Base-by-base conservation (phyloP, 2,113 vertebrate genomes). In the Lampris incognitus region DNA sequence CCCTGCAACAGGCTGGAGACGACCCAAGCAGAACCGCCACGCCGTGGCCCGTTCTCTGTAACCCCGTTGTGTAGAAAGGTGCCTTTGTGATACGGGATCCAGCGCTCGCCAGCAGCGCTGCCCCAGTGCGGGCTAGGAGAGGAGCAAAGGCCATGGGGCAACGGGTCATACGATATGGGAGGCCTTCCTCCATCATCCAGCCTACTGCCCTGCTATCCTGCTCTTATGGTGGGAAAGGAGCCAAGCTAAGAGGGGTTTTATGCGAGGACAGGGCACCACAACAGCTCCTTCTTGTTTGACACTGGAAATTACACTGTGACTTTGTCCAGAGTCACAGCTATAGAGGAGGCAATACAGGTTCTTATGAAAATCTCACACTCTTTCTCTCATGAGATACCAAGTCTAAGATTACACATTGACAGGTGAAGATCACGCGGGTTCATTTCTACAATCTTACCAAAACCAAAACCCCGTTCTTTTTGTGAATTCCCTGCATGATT, bases 81-180 rank as follows among this genome's bases (percentile, higher is more conserved):
- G 92, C 92, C 93, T 94, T 94, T 94, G 94, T 94, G 93, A 94
- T 92, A 95, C 36, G 82, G 79, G 93, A 94, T 92, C 92, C 91
- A 91, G 84, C 77, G 54, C 66, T 84, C 70, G 66, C 81, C 77
- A 72, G 83, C 79, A 93, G 85, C 89, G 88, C 76, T 85, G 85
- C 82, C 74, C 89, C 69, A 51, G 83, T 85, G 76, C 48, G 13
- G 87, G 91, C 85, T 83, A 74, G 77, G 86, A 42, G 56, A 85
- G 86, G 88, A 91, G 85, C 78, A 87, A 89, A 91, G 89, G 90
- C 85, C 85, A 72, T 72, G 74, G 88, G 85, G 88, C 87, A 87
- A 87, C 91, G 87, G 90, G 91, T 93, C 90, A 95, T 78, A 74
- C 3, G 93, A 94, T 95, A 94, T 61, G 51, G 64, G 81, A 87